These are phyloP conservation scores for Bradypus variegatus DNA, from an alignment of 2,797 vertebrate species.

Conservation along the genomic window DNA sequence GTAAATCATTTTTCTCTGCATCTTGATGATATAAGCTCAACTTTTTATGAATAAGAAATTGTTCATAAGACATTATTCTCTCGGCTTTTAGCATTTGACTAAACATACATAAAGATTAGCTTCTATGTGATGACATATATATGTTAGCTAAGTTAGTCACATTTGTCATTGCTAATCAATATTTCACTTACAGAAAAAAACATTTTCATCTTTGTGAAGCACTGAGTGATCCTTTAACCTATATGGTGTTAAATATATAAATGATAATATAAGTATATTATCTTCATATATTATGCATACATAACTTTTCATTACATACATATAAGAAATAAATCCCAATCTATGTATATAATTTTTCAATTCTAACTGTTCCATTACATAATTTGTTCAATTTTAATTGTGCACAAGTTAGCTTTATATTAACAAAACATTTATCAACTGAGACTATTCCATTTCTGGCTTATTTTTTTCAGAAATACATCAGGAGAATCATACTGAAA, in stretches of 20 bases:
- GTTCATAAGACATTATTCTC: conserved; percentile 31
- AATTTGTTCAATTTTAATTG: not conserved
- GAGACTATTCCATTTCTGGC: not conserved
- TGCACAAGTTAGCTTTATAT: not conserved
- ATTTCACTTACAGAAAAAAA: not conserved
- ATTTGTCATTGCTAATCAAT: conserved; percentile 46
- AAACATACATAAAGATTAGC: conserved; percentile 40
- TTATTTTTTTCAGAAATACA: not conserved
- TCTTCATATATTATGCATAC: too few relatives aligned
- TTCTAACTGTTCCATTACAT: not conserved
- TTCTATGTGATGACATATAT: conserved; percentile 49
- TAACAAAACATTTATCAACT: not conserved
- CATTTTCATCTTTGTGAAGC: not conserved
- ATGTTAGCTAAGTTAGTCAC: conserved; percentile 44
- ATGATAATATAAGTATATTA: not conserved
- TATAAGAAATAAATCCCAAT: not conserved
- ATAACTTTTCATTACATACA: not conserved
- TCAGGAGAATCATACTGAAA: not conserved
- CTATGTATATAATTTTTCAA: too few relatives aligned
- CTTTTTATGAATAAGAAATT: conserved; percentile 20
- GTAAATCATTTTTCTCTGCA: not conserved
- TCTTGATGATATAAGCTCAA: not conserved
- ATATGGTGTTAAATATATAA: not conserved
- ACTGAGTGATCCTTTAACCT: not conserved
- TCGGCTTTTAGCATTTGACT: not conserved